These are phyloP conservation scores for Ischnura elegans DNA, from an alignment of 2,888 invertebrate genomes.

Conservation along the genomic window DNA sequence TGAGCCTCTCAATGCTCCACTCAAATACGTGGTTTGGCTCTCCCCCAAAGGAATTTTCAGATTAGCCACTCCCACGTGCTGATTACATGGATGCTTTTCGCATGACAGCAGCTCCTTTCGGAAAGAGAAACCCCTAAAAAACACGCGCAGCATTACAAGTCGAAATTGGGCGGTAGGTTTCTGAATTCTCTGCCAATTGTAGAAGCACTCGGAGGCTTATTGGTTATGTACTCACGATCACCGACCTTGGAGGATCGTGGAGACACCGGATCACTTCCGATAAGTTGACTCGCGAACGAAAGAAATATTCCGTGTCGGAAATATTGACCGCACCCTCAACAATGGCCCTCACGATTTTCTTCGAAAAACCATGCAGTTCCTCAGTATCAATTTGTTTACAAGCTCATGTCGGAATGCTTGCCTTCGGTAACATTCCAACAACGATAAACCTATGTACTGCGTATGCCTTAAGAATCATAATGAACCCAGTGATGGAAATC, in stretches of 20 bases:
- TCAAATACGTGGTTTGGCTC: background rate
- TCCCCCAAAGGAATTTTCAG: background rate
- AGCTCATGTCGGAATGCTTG: too few relatives aligned
- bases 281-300: background rate
- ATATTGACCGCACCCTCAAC: too few relatives aligned
- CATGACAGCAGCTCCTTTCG: background rate
- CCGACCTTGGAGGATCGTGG: background rate
- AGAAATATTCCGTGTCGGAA: background rate
- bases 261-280: background rate
- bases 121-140: background rate
- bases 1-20: background rate
- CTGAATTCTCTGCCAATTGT: background rate
- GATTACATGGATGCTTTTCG: background rate
- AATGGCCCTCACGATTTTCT: too few relatives aligned
- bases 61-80: background rate
- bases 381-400: too few relatives aligned
- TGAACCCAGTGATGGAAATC: too few relatives aligned
- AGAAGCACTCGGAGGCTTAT: background rate
- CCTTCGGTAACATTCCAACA: too few relatives aligned
- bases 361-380: too few relatives aligned
- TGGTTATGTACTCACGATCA: background rate
- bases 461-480: too few relatives aligned
- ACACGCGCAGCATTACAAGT: background rate
- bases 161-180: background rate
- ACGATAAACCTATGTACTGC: too few relatives aligned